Evolutionary conservation across 2,888 invertebrate genomes (phyloP), one percentile per base, ranked within the genome.

Genomic region (Dolomedes plantarius): DNA sequence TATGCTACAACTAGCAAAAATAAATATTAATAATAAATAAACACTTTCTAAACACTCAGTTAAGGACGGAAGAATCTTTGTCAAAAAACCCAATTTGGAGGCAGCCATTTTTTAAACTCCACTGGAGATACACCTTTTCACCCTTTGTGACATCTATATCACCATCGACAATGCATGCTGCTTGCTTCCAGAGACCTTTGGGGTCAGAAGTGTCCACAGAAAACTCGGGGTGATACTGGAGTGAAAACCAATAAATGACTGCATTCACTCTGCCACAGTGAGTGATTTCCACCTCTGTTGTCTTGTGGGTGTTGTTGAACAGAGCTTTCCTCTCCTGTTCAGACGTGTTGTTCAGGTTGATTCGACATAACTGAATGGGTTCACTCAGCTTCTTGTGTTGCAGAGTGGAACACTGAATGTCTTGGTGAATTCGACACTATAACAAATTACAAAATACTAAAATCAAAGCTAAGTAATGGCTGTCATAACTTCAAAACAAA

Each of bases 401-500:
- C 28, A 86, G 36, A 13, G 65, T 68, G 13, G 80, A 86, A 27
- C 67, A 77, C 28, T 80, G 72, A 23, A 86, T 81, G 28, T 86
- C 86, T 62, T 86, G 86, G 41, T 86, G 86, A n/a, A 81, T 81
- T 5, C 65, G 72, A 29, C 80, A 76, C 86, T 86, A 27, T 13
- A 73, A 73, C 13, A 16, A 65, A 36, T 19, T n/a, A 65, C 28
- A 31, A 23, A 69, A n/a, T 16, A 2, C 41, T 16, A 73, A 6
- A 65, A 16, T 29, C 13, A 62, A 62, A 0, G 6, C n/a, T n/a
- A n/a, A 31, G 6, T 5, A 31, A 31, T 6, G 31, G 1, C 31
- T 31, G 29, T 31, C 3, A 31, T 31, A 31, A 1, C 31, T 6
- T 5, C 31, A 31, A n/a, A n/a, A n/a, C n/a, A n/a, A n/a, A n/a